These are phyloP conservation scores for Monopterus albus DNA, from an alignment of 2,113 vertebrate genomes.

Conservation along the genomic window DNA sequence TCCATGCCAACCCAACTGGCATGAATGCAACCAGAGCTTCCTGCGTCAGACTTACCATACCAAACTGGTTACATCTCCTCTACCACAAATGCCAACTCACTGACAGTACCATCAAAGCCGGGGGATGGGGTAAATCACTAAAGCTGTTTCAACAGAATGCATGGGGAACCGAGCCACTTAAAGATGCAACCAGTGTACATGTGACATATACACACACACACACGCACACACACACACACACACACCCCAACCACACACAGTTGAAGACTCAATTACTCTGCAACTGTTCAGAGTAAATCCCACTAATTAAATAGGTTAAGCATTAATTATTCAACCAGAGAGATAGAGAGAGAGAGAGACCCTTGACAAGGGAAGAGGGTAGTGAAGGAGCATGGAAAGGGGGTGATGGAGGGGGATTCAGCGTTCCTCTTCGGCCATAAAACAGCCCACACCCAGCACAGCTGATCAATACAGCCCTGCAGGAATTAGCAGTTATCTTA, in stretches of 20 bases:
- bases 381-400: constrained; percentile 14
- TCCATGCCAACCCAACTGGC: constrained; percentile 29
- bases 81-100: neutral
- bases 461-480: constrained; percentile 77
- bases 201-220: constrained; percentile 1
- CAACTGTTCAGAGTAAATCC: constrained; percentile 76
- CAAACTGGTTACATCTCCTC: constrained; percentile 9
- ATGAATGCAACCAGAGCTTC: constrained; percentile 5
- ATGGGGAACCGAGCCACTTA: constrained; percentile 23
- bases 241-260: constrained; percentile 3
- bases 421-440: constrained; percentile 66
- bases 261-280: constrained; percentile 73
- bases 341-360: constrained; percentile 45
- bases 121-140: constrained; percentile 14
- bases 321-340: constrained; percentile 81
- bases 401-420: constrained; percentile 30
- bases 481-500: constrained; percentile 84
- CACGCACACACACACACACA: constrained; percentile 15
- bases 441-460: constrained; percentile 68
- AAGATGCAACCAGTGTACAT: neutral
- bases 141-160: neutral
- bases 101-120: neutral
- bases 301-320: constrained; percentile 82
- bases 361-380: constrained; percentile 28
- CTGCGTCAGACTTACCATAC: constrained; percentile 5